These are phyloP conservation scores for Prenolepis imparis DNA, from an alignment of 2,888 invertebrate species.

Conservation along the genomic window DNA sequence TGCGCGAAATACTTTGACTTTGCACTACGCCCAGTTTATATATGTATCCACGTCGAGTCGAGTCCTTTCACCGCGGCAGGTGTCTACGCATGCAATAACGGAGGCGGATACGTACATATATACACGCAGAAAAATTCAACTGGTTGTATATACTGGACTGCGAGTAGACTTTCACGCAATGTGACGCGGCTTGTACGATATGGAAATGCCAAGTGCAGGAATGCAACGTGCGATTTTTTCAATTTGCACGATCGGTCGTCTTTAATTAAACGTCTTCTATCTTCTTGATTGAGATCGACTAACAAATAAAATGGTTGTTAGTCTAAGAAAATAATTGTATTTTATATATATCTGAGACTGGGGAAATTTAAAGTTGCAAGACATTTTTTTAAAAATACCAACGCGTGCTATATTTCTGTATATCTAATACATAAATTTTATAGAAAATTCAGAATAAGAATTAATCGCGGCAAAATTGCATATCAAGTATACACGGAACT, in stretches of 20 bases:
- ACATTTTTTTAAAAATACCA: neutral
- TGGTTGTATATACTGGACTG: neutral
- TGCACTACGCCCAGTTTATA: conserved; percentile 26
- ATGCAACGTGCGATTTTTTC: conserved; percentile 19
- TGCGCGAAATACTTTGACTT: neutral
- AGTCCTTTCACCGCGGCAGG: conserved; percentile 82
- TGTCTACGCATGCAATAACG: conserved; percentile 76
- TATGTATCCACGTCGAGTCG: conserved; percentile 52
- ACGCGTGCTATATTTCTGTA: too few relatives aligned
- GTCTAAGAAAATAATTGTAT: neutral
- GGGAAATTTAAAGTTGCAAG: neutral
- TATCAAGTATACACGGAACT: neutral
- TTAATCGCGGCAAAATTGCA: neutral
- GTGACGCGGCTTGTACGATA: conserved; percentile 17
- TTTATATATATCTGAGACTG: neutral
- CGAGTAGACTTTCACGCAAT: conserved; percentile 34
- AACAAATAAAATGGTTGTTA: neutral
- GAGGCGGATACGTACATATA: conserved; percentile 68
- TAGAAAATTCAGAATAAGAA: neutral
- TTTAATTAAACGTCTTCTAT: neutral
- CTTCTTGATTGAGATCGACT: neutral
- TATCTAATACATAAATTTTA: neutral
- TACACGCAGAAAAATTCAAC: conserved; percentile 32
- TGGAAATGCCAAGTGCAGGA: conserved; percentile 40
- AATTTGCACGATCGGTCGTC: conserved; percentile 16